Percentiles rank a stretch among this genome's conserved stretches.
These are phyloP conservation scores for Cryptops parisi DNA, from an alignment of 2,888 invertebrate species.

Conservation along the genomic window DNA sequence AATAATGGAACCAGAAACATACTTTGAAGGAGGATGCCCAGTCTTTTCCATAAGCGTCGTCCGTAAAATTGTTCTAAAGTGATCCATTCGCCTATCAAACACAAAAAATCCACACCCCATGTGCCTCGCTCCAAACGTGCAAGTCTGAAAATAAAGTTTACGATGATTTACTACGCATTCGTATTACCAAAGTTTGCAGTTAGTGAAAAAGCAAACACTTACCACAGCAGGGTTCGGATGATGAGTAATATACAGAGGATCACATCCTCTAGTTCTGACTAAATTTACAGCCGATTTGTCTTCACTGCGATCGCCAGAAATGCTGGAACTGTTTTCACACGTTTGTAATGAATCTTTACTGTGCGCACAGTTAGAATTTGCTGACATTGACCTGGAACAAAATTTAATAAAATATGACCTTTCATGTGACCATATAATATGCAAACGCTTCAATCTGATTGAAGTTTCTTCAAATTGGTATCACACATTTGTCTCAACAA, in stretches of 20 bases:
- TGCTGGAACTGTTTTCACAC: conserved; percentile 1
- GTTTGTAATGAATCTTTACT: conserved; percentile 5
- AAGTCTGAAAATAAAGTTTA: conserved; percentile 14
- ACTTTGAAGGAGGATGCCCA: conserved; percentile 17
- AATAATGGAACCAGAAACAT: background rate
- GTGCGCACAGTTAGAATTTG: too few species aligned
- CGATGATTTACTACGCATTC: background rate
- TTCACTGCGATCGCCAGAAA: conserved; percentile 4
- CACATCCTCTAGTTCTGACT: background rate
- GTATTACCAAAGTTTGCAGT: background rate
- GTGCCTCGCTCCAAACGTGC: conserved; percentile 16
- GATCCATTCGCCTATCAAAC: conserved; percentile 16
- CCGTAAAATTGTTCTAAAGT: conserved; percentile 15
- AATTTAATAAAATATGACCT: too few species aligned
- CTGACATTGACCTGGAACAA: too few species aligned
- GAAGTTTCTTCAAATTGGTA: too few species aligned
- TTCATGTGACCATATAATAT: too few species aligned
- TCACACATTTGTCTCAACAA: too few species aligned
- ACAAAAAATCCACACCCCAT: conserved; percentile 18
- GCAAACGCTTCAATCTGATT: too few species aligned
- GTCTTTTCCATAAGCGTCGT: conserved; percentile 14
- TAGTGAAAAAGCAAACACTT: conserved; percentile 1
- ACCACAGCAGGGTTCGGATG: conserved; percentile 19
- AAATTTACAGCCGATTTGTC: conserved; percentile 7
- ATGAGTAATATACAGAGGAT: conserved; percentile 13